Conservation (phyloP, 2,113 vertebrate species). For the Sinocyclocheilus rhinocerous region DNA sequence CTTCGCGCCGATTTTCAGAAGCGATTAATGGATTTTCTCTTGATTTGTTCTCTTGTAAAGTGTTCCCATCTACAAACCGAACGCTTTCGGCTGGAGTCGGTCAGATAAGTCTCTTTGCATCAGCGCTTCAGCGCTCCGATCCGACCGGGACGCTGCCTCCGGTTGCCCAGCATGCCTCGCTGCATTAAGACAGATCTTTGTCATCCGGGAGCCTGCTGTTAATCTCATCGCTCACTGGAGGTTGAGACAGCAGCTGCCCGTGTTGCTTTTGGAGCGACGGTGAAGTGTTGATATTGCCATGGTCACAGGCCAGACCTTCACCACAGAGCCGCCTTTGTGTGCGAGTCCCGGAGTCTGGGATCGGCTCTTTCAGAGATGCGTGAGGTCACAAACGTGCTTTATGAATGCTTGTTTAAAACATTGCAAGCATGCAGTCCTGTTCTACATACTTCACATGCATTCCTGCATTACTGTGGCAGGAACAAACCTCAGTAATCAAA, state of each 20-base stretch:
- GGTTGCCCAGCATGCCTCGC: conserved; percentile 18
- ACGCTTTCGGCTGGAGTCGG: neutral
- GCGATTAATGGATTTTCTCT: neutral
- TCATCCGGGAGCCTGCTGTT: conserved; percentile 44
- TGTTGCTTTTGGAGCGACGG: conserved; percentile 27
- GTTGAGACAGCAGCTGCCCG: conserved; percentile 16
- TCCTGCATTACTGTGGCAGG: neutral
- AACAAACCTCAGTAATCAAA: neutral
- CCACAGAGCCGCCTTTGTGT: conserved; percentile 50
- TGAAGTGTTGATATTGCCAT: conserved; percentile 33
- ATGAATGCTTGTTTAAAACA: neutral
- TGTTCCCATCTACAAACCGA: neutral
- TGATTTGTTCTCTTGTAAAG: conserved; percentile 37
- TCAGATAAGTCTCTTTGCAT: neutral
- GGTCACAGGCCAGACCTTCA: conserved; percentile 5
- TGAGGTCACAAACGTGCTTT: neutral
- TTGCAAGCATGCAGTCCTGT: neutral
- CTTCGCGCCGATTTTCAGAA: neutral
- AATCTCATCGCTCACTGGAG: conserved; percentile 22
- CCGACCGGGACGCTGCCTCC: neutral
- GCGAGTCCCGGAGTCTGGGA: neutral
- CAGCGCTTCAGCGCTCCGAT: neutral
- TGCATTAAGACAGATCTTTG: conserved; percentile 20
- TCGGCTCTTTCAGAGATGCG: conserved; percentile 17
- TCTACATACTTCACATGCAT: neutral